phyloP scores from a whole-genome alignment of 2,797 vertebrate genomes.

The Lophura swinhoii region DNA sequence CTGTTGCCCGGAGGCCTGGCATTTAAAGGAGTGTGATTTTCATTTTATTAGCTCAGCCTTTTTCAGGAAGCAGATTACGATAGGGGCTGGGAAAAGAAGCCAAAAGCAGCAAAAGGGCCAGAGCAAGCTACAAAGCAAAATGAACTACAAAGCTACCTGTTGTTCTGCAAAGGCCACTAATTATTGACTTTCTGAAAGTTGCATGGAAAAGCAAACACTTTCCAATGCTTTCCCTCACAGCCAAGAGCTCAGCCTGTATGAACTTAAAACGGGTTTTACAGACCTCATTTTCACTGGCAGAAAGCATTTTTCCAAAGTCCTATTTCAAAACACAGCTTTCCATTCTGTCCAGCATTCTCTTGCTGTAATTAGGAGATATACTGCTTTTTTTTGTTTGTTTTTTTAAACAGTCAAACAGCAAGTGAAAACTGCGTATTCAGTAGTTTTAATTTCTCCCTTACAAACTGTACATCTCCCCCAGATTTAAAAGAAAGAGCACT shows the following conservation, averaged over 20 bases:
- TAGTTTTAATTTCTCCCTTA: not conserved
- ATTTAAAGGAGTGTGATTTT: not conserved
- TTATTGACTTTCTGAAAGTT: conserved; percentile 24
- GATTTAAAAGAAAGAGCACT: not conserved
- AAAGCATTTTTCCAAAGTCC: not conserved
- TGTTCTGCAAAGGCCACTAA: conserved; percentile 26
- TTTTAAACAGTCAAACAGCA: not conserved
- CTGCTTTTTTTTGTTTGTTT: no score
- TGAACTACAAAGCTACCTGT: conserved; percentile 29
- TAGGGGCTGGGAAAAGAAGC: not conserved
- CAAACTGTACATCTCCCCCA: not conserved
- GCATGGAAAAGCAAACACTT: conserved; percentile 37
- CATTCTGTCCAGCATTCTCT: not conserved
- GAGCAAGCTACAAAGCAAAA: conserved; percentile 24
- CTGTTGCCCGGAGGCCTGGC: conserved; percentile 17
- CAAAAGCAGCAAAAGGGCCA: not conserved
- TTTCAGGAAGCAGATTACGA: not conserved
- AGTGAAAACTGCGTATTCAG: not conserved
- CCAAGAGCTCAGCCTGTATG: not conserved
- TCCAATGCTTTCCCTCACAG: not conserved
- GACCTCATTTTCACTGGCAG: not conserved
- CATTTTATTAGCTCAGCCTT: not conserved
- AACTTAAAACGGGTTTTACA: not conserved
- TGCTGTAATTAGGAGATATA: not conserved
- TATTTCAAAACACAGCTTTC: not conserved